phyloP scores from a whole-genome alignment of 2,113 vertebrate genomes.

The Podocnemis expansa region DNA sequence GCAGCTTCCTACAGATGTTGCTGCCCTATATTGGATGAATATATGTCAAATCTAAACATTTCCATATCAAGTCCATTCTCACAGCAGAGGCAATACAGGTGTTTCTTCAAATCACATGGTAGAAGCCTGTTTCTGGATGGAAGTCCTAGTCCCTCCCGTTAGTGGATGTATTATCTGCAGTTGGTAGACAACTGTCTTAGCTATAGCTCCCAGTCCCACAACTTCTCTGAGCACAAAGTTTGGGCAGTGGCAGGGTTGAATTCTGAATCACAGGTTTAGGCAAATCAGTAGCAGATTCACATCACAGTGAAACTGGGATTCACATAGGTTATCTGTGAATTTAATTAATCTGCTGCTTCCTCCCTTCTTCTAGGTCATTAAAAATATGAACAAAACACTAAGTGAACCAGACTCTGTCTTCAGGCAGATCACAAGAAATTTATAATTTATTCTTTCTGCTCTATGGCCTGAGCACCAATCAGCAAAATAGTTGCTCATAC shows the following conservation, averaged over 20 bases:
- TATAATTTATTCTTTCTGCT: neutral
- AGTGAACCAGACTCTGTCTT: neutral
- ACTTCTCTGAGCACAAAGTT: neutral
- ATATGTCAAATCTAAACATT: neutral
- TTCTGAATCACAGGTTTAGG: neutral
- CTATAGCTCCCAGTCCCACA: neutral
- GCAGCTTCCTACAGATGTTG: neutral
- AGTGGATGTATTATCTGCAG: neutral
- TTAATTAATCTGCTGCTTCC: neutral
- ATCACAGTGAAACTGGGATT: neutral
- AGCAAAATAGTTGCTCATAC: neutral
- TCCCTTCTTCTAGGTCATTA: neutral
- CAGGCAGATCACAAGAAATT: neutral
- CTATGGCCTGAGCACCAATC: neutral
- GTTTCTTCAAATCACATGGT: neutral
- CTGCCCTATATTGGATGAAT: neutral
- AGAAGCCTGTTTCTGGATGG: neutral
- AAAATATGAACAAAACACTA: neutral
- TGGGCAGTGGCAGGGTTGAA: neutral
- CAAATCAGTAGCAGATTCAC: neutral
- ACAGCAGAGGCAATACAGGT: neutral
- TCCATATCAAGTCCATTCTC: neutral
- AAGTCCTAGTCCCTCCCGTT: neutral
- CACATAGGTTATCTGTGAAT: neutral
- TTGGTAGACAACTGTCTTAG: neutral